Evolutionary conservation across 2,888 invertebrate species (phyloP), one percentile per base, ranked within the genome.

Genomic region (Autographa gamma): DNA sequence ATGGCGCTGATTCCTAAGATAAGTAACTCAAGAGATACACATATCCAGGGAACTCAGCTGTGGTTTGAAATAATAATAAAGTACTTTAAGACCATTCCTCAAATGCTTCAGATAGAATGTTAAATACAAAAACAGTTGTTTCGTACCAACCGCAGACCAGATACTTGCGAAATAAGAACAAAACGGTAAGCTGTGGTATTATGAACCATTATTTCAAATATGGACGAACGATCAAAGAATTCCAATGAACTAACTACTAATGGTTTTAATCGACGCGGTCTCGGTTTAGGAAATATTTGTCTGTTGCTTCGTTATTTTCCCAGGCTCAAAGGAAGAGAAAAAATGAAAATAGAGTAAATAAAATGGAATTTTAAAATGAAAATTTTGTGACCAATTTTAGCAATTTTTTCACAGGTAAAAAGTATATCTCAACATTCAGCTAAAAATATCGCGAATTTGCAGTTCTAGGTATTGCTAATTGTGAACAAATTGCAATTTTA

Each of bases 191-290:
- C 48, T 34, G 77, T 56, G 75, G 68, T 69, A 63, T 62, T 64
- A 56, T 13, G 31, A 52, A 59, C 63, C 67, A 71, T 77, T 63
- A 77, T 76, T 76, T 41, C 63, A 66, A 64, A 71, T 68, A 71
- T 68, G 56, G 65, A 48, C 52, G 63, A 54, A 11, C 54, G 65
- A 80, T 77, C 67, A 80, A 67, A 67, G 71, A 63, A 67, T 76
- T 76, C 38, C 63, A 0, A n/a, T 68, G 63, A 76, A 76, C 52
- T 54, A 76, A 71, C 76, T 54, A 63, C 60, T 54, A 56, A 69
- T 60, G 18, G 32, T 64, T 75, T 66, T 61, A 74, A 76, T 75
- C 43, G 76, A 60, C 63, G 54, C 54, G 19, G 52, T 34, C 34
- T 69, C 14, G 64, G 58, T 52, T 67, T 48, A 18, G n/a, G 16